These are phyloP conservation scores for Oxyscelio sp. DNA, from an alignment of 2,888 invertebrate genomes.

Conservation along the genomic window DNA sequence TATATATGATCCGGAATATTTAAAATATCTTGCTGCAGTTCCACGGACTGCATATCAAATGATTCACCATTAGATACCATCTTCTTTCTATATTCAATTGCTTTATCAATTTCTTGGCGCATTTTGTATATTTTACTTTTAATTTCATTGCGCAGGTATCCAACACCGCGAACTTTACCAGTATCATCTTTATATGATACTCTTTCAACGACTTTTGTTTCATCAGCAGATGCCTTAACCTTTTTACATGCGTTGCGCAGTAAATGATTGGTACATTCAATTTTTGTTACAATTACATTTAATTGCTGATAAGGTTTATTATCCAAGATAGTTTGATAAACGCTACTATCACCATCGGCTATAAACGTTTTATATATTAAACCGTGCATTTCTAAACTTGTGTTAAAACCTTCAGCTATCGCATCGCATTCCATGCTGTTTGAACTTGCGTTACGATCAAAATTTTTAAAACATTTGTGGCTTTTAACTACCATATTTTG, in stretches of 20 bases:
- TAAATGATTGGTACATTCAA: conserved; percentile 49
- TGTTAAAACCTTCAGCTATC: too few species aligned
- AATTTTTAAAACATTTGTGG: conserved; percentile 79
- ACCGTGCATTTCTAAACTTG: conserved; percentile 55
- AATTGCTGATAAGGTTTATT: conserved; percentile 8
- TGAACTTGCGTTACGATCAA: conserved; percentile 40
- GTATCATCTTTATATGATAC: conserved; percentile 19
- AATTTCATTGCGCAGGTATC: too few species aligned
- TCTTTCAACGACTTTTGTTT: background rate
- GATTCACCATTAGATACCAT: background rate
- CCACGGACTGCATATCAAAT: background rate
- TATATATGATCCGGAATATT: conserved; percentile 39
- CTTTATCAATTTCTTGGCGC: conserved; percentile 30
- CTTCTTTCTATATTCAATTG: background rate
- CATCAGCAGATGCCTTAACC: conserved; percentile 7
- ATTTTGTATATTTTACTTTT: too few species aligned
- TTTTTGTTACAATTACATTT: conserved; percentile 10
- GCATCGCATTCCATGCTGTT: conserved; percentile 54
- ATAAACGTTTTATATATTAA: conserved; percentile 66
- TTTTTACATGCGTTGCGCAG: conserved; percentile 46
- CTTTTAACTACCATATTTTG: conserved; percentile 43
- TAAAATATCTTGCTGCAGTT: conserved; percentile 21
- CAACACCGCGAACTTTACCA: too few species aligned
- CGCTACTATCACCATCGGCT: conserved; percentile 80
- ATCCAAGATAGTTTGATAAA: conserved; percentile 64